Evolutionary conservation across 2,113 vertebrate species (phyloP), one percentile per base, ranked within the genome.

Genomic region (Gila orcuttii): DNA sequence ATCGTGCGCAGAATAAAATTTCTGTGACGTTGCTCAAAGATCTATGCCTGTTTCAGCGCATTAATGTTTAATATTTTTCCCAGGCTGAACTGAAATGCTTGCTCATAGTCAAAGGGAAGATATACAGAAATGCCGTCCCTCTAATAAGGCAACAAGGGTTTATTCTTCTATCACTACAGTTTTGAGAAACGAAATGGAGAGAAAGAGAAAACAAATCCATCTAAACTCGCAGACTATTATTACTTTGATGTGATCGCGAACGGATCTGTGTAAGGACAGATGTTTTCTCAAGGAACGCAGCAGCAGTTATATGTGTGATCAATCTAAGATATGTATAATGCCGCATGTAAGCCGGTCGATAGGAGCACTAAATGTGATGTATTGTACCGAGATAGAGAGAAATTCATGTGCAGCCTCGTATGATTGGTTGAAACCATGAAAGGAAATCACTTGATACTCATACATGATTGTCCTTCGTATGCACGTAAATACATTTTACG

Each of bases 11-110:
- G 89, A 89, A 88, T 85, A 31, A 77, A 83, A 91, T 28, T 45
- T 89, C 85, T 85, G 69, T 86, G 87, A 90, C 77, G 81, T 81
- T 90, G 88, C 87, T 90, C 90, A 88, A 89, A 90, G 94, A 93
- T 92, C 93, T 93, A 88, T 93, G 94, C 93, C 95, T 96, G 95
- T 94, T 95, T 96, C 91, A 90, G 92, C 86, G 92, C 94, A 95
- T 96, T 94, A 95, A 96, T 97, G 95, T 96, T 97, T 96, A 91
- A 96, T 95, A 95, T 94, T 92, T 95, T 91, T 94, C 93, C 90
- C 93, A 96, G 96, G 94, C 87, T 59, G 94, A 93, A 89, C 94
- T 96, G 93, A 88, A 92, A 96, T 47, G 92, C 95, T 95, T 93
- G 94, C 92, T 92, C 88, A 92, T 89, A 95, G 93, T 93, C 95